Percentiles rank a stretch among this genome's conserved stretches.
phyloP scores from a whole-genome alignment of 2,113 vertebrate species.

The Pyrgilauda ruficollis region DNA sequence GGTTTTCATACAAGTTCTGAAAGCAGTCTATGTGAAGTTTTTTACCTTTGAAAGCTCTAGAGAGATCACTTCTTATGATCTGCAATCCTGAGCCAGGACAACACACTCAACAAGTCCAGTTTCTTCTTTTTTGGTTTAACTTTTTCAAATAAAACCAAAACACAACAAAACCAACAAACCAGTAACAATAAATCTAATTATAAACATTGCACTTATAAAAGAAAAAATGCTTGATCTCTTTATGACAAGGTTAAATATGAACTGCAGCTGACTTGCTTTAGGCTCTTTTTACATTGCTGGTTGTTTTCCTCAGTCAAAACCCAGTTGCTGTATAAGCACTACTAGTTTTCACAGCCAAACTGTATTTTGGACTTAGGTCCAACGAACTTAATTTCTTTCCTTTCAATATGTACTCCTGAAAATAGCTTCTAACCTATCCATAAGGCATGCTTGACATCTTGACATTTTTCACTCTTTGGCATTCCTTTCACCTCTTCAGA shows the following conservation, averaged over 20 bases:
- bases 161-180: background rate
- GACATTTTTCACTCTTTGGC: background rate
- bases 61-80: background rate
- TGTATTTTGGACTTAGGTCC: background rate
- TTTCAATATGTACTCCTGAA: background rate
- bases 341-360: background rate
- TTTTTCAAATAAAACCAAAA: background rate
- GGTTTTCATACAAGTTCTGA: background rate
- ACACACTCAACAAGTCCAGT: background rate
- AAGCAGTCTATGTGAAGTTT: background rate
- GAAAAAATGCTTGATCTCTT: background rate
- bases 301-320: background rate
- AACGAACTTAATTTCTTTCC: background rate
- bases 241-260: background rate
- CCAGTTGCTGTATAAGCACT: background rate
- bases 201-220: background rate
- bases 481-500: background rate
- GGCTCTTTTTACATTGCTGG: background rate
- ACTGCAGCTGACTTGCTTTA: background rate
- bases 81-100: background rate
- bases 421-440: background rate
- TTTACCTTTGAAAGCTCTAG: background rate
- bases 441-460: background rate
- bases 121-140: background rate
- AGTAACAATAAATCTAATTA: background rate